Base-by-base conservation (phyloP, 2,888 invertebrate species). In the Digitonthophagus gazella region DNA sequence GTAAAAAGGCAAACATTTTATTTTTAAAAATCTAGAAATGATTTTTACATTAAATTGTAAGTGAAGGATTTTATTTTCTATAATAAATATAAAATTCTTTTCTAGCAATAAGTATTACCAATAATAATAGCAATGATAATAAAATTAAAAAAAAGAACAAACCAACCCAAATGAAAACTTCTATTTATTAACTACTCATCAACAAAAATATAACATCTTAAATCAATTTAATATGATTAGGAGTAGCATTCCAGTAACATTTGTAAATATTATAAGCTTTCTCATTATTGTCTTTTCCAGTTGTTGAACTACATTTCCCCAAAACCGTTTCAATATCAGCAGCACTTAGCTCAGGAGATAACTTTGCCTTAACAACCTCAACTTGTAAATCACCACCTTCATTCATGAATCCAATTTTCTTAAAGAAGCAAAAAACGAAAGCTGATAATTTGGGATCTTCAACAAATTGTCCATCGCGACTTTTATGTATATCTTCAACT, bases 341-440 rank as follows among this genome's bases (percentile, higher is more conserved):
- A 55, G 82, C 82, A 57, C 83, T 82, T 0, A 83, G 78, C 0
- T 83, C 84, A 1, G 80, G 70, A 0, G 85, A 84, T 0, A 86
- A 63, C 72, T 85, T 85, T 0, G 82, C 72, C 6, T 84, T 71
- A 0, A 85, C 81, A 0, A 77, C 80, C 2, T 85, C 85, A 0
- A 65, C 57, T 16, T 77, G 75, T 14, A 77, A 67, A 2, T 76
- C 74, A 0, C 78, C 79, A 6, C 72, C 73, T 2, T 83, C 80
- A 19, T 85, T 84, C 14, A 86, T 72, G 66, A 84, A 83, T 0
- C 83, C 84, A 0, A 83, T 77, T 71, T 84, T 85, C 69, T 84
- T 78, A 77, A 85, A 84, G 79, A 86, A 83, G 75, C 86, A 86
- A 0, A 84, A 76, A 0, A 81, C 78, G 72, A 85, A 85, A 61